A percentile compares a stretch with the other conserved stretches of the same genome.
Evolutionary conservation across 2,888 invertebrate genomes (phyloP).

Genomic region (Drosophila neotestacea): DNA sequence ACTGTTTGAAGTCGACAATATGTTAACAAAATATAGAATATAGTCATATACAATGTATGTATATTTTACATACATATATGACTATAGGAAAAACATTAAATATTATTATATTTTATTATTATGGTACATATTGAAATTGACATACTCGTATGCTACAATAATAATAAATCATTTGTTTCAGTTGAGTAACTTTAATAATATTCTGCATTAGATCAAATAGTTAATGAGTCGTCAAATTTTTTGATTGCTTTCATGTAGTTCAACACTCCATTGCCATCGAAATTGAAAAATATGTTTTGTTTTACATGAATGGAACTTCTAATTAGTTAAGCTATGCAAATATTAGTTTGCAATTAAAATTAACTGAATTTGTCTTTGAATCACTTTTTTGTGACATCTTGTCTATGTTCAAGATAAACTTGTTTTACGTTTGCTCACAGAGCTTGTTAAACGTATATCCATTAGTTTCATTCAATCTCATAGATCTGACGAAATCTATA

Average conservation of each 20-base stretch:
- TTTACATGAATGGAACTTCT: not conserved
- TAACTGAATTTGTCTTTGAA: not conserved
- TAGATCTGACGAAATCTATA: not conserved
- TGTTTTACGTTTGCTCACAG: not conserved
- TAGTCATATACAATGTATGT: no score
- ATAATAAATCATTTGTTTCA: not conserved
- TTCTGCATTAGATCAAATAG: conserved; percentile 7
- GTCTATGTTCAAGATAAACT: not conserved
- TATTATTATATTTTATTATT: no score
- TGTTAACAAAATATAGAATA: no score
- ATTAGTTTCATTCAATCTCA: not conserved
- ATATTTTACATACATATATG: no score
- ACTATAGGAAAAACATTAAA: no score
- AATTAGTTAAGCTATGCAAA: not conserved
- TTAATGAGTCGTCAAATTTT: conserved; percentile 22
- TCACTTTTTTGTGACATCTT: not conserved
- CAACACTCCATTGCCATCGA: not conserved
- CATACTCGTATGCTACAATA: not conserved
- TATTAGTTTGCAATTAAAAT: not conserved
- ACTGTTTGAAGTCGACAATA: no score
- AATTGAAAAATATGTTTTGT: not conserved
- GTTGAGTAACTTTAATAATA: conserved; percentile 6
- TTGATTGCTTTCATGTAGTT: conserved; percentile 22
- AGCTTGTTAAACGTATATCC: not conserved
- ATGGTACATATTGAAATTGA: no score